Conservation (phyloP, 2,888 invertebrate species). For the Argynnis bischoffii region DNA sequence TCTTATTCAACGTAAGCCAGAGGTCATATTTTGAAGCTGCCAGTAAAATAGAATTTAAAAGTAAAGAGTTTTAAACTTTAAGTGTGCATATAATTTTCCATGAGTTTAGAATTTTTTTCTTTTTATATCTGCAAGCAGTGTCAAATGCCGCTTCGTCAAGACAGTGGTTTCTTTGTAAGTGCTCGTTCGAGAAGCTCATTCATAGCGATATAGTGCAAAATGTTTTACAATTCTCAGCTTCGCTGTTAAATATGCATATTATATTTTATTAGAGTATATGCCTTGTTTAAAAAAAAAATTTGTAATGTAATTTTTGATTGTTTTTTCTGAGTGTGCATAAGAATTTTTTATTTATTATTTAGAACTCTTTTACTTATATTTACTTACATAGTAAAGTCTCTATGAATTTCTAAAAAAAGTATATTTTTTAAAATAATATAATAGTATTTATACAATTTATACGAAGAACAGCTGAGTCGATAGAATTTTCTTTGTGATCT, state of each 20-base stretch:
- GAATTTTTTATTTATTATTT: too few species aligned
- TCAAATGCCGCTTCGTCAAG: slow-evolving; percentile 30
- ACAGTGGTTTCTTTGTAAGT: slow-evolving; percentile 31
- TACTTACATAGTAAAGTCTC: too few species aligned
- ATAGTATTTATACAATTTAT: not conserved
- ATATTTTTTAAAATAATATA: too few species aligned
- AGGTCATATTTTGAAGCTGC: too few species aligned
- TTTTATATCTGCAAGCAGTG: slow-evolving; percentile 8
- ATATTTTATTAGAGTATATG: not conserved
- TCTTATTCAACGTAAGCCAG: too few species aligned
- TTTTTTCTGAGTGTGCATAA: too few species aligned
- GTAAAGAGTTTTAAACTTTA: not conserved
- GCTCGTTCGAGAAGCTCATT: slow-evolving; percentile 12
- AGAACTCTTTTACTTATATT: too few species aligned
- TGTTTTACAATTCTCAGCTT: slow-evolving; percentile 5
- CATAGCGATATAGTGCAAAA: not conserved
- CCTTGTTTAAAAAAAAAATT: too few species aligned
- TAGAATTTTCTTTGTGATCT: slow-evolving; percentile 14
- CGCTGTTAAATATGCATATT: slow-evolving; percentile 5
- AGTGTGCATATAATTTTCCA: not conserved
- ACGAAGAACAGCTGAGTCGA: not conserved
- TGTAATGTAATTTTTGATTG: too few species aligned
- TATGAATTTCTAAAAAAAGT: too few species aligned
- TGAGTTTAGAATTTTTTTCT: not conserved
- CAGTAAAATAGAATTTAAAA: too few species aligned